phyloP scores from a whole-genome alignment of 2,888 invertebrate genomes.

The Acronicta alni region DNA sequence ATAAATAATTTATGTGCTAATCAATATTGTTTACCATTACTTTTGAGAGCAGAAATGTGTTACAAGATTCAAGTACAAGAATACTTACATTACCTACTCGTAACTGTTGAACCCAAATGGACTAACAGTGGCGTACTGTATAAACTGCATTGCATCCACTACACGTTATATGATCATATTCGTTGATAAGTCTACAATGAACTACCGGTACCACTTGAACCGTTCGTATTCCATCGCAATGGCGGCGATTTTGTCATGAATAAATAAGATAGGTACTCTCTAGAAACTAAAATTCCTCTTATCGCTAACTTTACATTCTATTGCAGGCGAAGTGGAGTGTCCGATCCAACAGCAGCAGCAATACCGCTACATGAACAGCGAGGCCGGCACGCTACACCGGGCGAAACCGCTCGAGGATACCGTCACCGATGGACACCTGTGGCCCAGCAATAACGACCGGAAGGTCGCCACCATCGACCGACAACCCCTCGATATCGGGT shows the following conservation, averaged over 20 bases:
- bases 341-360: conserved; percentile 88
- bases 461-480: conserved; percentile 85
- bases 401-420: conserved; percentile 86
- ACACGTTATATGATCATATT: too few species aligned
- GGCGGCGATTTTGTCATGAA: too few species aligned
- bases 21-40: conserved; percentile 30
- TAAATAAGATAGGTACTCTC: too few species aligned
- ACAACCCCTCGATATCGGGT: conserved; percentile 87
- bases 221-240: too few species aligned
- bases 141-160: background rate
- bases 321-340: conserved; percentile 87
- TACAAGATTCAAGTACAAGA: conserved; percentile 35
- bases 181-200: too few species aligned
- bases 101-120: too few species aligned
- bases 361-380: conserved; percentile 88
- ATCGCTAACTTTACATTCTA: background rate
- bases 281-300: background rate
- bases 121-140: too few species aligned
- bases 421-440: conserved; percentile 85
- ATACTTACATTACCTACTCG: too few species aligned
- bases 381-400: conserved; percentile 85
- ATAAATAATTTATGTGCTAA: conserved; percentile 30
- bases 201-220: too few species aligned
- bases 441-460: conserved; percentile 87
- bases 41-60: conserved; percentile 14